Conservation (phyloP, 1,140 invertebrate genomes). For the Drosophila pallidifrons region DNA sequence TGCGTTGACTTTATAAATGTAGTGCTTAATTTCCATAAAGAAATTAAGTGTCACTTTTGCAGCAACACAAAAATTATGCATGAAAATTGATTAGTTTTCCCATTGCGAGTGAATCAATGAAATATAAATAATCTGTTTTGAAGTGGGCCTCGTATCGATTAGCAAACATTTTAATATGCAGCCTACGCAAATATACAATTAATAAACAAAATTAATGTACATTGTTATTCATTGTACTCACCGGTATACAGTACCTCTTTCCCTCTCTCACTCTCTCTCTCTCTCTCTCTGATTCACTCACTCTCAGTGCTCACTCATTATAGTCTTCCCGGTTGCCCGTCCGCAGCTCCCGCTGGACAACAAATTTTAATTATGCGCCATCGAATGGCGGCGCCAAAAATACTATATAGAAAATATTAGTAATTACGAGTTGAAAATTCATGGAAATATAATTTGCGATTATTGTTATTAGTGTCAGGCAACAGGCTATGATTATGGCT, state of each 20-base stretch:
- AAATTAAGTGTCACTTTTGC: neutral
- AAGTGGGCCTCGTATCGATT: constrained; percentile 70
- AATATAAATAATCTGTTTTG: constrained; percentile 54
- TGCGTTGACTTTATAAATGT: neutral
- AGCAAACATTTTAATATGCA: constrained; percentile 74
- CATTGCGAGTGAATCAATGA: constrained; percentile 37
- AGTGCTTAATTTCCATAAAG: neutral
- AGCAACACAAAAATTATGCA: neutral
- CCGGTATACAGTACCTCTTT: neutral
- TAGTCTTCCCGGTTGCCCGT: neutral
- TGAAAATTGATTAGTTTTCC: constrained; percentile 20
- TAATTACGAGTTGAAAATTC: constrained; percentile 82
- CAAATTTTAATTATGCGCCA: constrained; percentile 80
- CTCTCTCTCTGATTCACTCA: neutral
- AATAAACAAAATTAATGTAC: constrained; percentile 81
- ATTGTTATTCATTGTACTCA: constrained; percentile 78
- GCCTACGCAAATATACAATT: constrained; percentile 75
- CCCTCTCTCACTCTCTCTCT: neutral
- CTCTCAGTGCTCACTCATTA: neutral
- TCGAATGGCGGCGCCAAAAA: constrained; percentile 38
- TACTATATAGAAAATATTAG: constrained; percentile 71
- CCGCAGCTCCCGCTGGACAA: constrained; percentile 45
- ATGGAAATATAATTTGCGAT: constrained; percentile 83
- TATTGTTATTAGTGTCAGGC: constrained; percentile 82
- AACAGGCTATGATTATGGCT: constrained; percentile 50